Evolutionary conservation across 2,797 vertebrate genomes (phyloP).

Genomic region (Gymnoscopelus braueri): DNA sequence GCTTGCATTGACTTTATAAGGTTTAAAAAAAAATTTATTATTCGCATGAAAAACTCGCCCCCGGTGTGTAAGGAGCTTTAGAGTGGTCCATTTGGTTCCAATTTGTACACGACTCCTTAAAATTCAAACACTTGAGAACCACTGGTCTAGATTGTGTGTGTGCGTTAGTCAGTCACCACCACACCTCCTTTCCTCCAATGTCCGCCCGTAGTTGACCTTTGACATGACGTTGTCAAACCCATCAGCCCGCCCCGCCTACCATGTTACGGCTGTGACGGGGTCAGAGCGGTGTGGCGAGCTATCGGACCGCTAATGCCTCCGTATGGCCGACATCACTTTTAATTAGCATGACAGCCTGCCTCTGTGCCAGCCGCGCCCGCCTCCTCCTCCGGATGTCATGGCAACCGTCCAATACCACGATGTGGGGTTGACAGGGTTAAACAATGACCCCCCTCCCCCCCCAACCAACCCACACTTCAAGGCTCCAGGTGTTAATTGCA

Average conservation of each 20-base stretch:
- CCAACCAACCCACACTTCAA: too few species aligned
- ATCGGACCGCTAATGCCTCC: conserved; percentile 63
- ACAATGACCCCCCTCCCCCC: conserved; percentile 9
- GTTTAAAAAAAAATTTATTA: too few species aligned
- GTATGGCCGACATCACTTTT: conserved; percentile 72
- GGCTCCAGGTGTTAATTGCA: too few species aligned
- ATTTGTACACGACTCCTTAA: too few species aligned
- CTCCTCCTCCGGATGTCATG: conserved; percentile 46
- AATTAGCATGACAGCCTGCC: conserved; percentile 72
- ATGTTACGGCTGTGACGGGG: conserved; percentile 51
- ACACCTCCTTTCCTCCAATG: conserved; percentile 20
- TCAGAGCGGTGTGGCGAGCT: conserved; percentile 50
- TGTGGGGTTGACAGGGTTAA: conserved; percentile 44
- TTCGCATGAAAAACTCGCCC: too few species aligned
- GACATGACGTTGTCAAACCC: conserved; percentile 54
- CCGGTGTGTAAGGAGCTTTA: too few species aligned
- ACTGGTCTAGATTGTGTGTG: too few species aligned
- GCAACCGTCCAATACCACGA: conserved; percentile 50
- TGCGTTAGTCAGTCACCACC: conserved; percentile 6
- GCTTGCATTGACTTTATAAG: too few species aligned
- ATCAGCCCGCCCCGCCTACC: conserved; percentile 39
- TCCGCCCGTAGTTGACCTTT: conserved; percentile 52
- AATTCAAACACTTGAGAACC: too few species aligned
- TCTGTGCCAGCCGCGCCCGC: conserved; percentile 25
- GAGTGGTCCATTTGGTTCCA: too few species aligned